Evolutionary conservation across 1,140 invertebrate species (phyloP), one percentile per base, ranked within the genome.

Genomic region (Lysiphlebus fabarum): DNA sequence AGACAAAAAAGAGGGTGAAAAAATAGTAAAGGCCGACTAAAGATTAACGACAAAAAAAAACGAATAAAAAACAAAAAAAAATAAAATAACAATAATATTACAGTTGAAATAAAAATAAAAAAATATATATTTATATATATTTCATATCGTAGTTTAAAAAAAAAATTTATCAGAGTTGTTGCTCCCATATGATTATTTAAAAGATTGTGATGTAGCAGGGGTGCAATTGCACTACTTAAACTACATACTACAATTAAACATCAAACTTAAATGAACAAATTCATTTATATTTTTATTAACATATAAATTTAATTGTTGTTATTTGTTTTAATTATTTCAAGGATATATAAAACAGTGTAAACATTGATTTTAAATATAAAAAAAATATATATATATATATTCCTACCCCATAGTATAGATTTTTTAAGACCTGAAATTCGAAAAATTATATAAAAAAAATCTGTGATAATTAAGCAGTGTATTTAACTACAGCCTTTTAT

Each of bases 361-460:
- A 62, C 47, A 65, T 11, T 47, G 33, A 56, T 42, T 44, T 34
- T 56, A 33, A 54, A 53, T 12, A 51, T 14, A 53, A 54, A 33
- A 57, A 54, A 53, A n/a, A n/a, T n/a, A n/a, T n/a, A n/a, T n/a
- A n/a, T n/a, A 54, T 61, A 53, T 44, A 36, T 44, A 33, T 51
- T 26, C 70, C 70, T 75, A 73, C 73, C 70, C 71, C 70, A 71
- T 59, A 75, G 67, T 62, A 73, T 69, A 69, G 58, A 73, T 74
- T 73, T 74, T 68, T 73, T 69, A 70, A 74, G 70, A 73, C 70
- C 73, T 75, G 73, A 61, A 75, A 75, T 73, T 44, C 70, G 68
- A 75, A 74, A 73, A 68, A 72, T 65, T 62, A 74, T 67, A 67
- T 67, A 71, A 67, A 26, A 71, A 67, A 26, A 26, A 2, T 72